Conservation (phyloP, 2,888 invertebrate genomes). For the Noctua janthe region DNA sequence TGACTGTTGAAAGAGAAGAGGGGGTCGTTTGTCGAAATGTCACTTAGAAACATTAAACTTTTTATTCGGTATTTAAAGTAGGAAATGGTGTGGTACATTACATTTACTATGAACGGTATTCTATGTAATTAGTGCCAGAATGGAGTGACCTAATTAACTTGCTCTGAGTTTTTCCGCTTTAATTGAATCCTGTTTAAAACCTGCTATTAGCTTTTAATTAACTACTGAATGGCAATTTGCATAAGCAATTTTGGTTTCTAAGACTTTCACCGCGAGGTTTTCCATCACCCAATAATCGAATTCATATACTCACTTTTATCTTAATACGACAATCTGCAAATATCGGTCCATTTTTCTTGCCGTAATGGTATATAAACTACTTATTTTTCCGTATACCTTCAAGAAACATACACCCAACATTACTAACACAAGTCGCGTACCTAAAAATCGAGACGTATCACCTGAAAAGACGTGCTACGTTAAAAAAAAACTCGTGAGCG, state of each 20-base stretch:
- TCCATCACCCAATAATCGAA: background rate
- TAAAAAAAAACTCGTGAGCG: slow-evolving; percentile 28
- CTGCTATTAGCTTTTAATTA: background rate
- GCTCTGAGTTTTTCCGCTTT: background rate
- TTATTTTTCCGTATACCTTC: background rate
- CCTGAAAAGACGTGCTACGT: slow-evolving; percentile 30
- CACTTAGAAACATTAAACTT: slow-evolving; percentile 7
- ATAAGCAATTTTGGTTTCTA: background rate
- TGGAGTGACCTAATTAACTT: slow-evolving; percentile 5
- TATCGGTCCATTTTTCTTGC: too few relatives aligned
- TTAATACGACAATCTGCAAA: background rate
- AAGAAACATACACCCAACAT: slow-evolving; percentile 14
- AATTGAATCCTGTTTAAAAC: background rate
- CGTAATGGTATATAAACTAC: too few relatives aligned
- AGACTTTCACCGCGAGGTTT: background rate
- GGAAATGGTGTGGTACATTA: slow-evolving; percentile 14
- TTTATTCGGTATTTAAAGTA: slow-evolving; percentile 2
- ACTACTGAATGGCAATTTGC: background rate
- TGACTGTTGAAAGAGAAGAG: slow-evolving; percentile 16
- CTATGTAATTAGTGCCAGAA: background rate
- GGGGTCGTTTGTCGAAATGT: slow-evolving; percentile 28
- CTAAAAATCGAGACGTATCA: slow-evolving; percentile 44
- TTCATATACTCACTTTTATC: background rate
- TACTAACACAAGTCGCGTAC: slow-evolving; percentile 20
- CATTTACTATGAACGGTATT: slow-evolving; percentile 22